Evolutionary conservation across 2,113 vertebrate species (phyloP).

Genomic region (Craseonycteris thonglongyai): DNA sequence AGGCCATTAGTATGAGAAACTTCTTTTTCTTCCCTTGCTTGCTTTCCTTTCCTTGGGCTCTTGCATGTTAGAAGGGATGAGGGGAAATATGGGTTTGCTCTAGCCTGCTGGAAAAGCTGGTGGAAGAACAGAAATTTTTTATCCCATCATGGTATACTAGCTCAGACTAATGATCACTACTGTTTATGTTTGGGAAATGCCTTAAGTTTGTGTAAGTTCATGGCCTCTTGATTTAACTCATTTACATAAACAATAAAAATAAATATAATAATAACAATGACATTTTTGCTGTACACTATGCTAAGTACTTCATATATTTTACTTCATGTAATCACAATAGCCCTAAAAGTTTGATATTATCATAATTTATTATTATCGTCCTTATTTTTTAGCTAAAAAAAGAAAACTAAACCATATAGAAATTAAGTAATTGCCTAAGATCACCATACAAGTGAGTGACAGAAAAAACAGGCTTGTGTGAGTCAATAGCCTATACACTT

Average conservation of each 20-base stretch:
- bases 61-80: not conserved
- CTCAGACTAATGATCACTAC: not conserved
- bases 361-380: not conserved
- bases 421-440: constrained; percentile 24
- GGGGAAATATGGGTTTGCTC: not conserved
- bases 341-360: not conserved
- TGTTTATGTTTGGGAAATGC: not conserved
- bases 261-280: not conserved
- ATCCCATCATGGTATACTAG: not conserved
- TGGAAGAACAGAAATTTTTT: not conserved
- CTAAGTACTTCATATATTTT: not conserved
- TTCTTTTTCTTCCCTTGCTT: constrained; percentile 13
- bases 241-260: constrained; percentile 19
- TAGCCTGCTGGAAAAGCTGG: not conserved
- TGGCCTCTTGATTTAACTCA: constrained; percentile 39
- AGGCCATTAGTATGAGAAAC: not conserved
- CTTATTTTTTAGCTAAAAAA: constrained; percentile 17
- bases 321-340: not conserved
- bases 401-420: constrained; percentile 1
- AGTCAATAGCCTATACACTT: not conserved
- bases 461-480: not conserved
- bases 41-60: constrained; percentile 24
- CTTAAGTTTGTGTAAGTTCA: constrained; percentile 3
- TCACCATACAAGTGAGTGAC: not conserved
- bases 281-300: not conserved